A percentile compares a stretch with the other conserved stretches of the same genome.
Conservation (phyloP, 2,888 invertebrate genomes). For the Tridacna gigas region DNA sequence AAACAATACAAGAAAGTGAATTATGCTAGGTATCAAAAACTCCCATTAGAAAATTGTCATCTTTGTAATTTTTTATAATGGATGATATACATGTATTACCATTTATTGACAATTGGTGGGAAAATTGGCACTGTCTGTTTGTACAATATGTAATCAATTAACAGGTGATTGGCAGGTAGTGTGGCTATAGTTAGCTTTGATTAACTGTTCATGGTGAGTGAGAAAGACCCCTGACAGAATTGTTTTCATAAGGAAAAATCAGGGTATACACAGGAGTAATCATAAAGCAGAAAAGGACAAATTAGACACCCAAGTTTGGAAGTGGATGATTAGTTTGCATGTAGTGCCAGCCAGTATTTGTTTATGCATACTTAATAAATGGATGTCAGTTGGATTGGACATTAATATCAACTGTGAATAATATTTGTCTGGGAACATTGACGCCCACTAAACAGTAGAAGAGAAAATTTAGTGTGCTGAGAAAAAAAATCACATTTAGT, state of each 20-base stretch:
- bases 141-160: conserved; percentile 19
- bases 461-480: neutral
- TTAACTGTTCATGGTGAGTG: conserved; percentile 25
- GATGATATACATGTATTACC: no score
- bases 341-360: neutral
- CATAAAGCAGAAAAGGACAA: neutral
- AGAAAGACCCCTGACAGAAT: conserved; percentile 21
- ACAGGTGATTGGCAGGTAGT: conserved; percentile 8
- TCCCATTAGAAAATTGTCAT: no score
- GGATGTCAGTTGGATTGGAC: conserved; percentile 18
- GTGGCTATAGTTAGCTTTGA: conserved; percentile 10
- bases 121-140: conserved; percentile 28
- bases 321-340: neutral
- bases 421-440: neutral
- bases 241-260: conserved; percentile 1
- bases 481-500: no score
- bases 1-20: no score
- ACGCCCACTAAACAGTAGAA: neutral
- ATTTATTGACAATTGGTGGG: neutral
- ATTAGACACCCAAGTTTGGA: neutral
- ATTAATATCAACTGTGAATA: neutral
- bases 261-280: neutral
- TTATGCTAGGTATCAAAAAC: no score
- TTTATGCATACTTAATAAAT: neutral
- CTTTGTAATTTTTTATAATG: no score